These are phyloP conservation scores for Eustalomyia histrio DNA, from an alignment of 2,888 invertebrate genomes.

Conservation along the genomic window DNA sequence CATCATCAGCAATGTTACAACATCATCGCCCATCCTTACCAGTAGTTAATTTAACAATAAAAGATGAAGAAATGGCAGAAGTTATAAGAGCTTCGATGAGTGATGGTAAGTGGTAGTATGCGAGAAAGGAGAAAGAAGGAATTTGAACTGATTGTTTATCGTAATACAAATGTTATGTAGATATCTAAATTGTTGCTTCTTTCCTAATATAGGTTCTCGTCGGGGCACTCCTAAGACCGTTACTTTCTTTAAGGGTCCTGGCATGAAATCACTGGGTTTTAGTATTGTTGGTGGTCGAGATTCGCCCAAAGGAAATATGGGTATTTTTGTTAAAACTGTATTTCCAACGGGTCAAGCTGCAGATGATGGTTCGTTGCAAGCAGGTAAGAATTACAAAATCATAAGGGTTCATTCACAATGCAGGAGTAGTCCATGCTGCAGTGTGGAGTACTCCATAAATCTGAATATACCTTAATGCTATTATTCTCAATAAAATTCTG, in stretches of 20 bases:
- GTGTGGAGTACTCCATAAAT: no score
- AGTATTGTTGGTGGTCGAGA: slow-evolving; percentile 94
- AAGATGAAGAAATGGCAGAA: slow-evolving; percentile 77
- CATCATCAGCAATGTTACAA: slow-evolving; percentile 60
- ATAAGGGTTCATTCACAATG: no score
- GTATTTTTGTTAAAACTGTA: slow-evolving; percentile 93
- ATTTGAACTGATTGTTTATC: no score
- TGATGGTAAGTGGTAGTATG: slow-evolving; percentile 72
- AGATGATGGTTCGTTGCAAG: slow-evolving; percentile 89
- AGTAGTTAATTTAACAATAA: slow-evolving; percentile 75
- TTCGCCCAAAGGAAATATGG: slow-evolving; percentile 92
- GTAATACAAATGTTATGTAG: no score
- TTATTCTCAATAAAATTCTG: no score
- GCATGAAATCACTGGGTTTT: slow-evolving; percentile 92
- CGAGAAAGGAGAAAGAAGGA: no score
- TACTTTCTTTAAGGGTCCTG: slow-evolving; percentile 89
- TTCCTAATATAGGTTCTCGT: slow-evolving; percentile 68
- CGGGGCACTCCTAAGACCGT: slow-evolving; percentile 78
- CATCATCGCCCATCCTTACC: slow-evolving; percentile 77
- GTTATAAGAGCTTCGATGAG: slow-evolving; percentile 76
- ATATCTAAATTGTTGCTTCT: neutral
- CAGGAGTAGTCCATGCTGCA: no score
- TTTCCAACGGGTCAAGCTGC: slow-evolving; percentile 92
- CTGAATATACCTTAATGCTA: no score
- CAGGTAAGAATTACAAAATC: slow-evolving; percentile 82